A percentile compares a stretch with the other conserved stretches of the same genome.
phyloP scores from a whole-genome alignment of 2,888 invertebrate genomes.

The Theretra japonica region DNA sequence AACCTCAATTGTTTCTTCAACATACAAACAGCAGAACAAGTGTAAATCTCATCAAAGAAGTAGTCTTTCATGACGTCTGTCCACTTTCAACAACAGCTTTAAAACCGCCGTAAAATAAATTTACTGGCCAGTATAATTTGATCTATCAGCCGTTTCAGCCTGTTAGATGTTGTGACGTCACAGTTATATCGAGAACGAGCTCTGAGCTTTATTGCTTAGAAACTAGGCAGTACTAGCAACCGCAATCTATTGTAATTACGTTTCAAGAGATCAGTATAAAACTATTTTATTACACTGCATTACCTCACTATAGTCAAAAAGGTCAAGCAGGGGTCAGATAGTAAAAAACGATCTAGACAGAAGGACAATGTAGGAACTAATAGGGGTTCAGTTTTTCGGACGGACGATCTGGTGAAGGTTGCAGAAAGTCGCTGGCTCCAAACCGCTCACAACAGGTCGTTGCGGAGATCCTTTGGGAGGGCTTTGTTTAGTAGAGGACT shows the following conservation, averaged over 20 bases:
- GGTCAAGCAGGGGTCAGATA: no score
- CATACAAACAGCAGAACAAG: neutral
- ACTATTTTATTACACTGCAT: neutral
- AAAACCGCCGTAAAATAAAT: conserved; percentile 33
- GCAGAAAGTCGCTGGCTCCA: no score
- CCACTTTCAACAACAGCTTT: conserved; percentile 30
- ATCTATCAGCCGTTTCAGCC: neutral
- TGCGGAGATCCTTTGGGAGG: no score
- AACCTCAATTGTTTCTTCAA: neutral
- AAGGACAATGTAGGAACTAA: no score
- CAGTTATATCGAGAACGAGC: neutral
- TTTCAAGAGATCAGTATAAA: neutral
- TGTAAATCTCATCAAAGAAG: conserved; percentile 5
- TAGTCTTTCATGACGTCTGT: neutral
- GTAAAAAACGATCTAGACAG: no score
- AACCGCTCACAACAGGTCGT: no score
- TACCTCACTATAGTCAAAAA: no score
- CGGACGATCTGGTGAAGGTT: no score
- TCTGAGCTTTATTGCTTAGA: neutral
- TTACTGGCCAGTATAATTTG: conserved; percentile 3
- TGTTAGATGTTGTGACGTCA: conserved; percentile 3
- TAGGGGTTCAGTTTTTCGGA: no score
- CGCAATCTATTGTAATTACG: neutral
- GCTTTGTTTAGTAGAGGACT: no score
- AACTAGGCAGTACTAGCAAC: neutral